Percentiles rank a stretch among this genome's conserved stretches.
phyloP scores from a whole-genome alignment of 2,888 invertebrate species.

The Gymnosoma rotundatum region DNA sequence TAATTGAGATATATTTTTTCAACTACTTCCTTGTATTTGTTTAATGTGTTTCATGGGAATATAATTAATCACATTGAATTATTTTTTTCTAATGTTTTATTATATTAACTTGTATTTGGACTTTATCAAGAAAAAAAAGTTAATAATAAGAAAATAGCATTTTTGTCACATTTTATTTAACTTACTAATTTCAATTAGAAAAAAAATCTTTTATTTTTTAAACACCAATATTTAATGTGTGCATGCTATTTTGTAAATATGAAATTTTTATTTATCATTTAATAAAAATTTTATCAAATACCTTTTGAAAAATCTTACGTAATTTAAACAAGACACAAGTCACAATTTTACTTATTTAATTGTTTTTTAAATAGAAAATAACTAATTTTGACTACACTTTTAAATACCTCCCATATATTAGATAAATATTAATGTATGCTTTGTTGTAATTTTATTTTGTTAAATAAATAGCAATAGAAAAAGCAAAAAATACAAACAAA shows the following conservation, averaged over 20 bases:
- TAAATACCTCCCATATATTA: too few relatives aligned
- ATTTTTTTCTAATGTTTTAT: too few relatives aligned
- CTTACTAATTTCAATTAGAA: too few relatives aligned
- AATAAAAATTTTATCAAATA: constrained; percentile 36
- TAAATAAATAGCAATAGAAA: constrained; percentile 16
- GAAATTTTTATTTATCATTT: constrained; percentile 48
- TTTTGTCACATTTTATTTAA: too few relatives aligned
- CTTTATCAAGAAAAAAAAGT: too few relatives aligned
- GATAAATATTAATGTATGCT: too few relatives aligned
- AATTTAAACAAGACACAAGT: neutral
- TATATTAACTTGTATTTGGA: too few relatives aligned
- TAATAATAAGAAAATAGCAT: too few relatives aligned
- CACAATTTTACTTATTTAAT: constrained; percentile 44
- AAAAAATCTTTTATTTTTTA: neutral
- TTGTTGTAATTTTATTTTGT: constrained; percentile 21
- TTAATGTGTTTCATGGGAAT: constrained; percentile 3
- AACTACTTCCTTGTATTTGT: constrained; percentile 59
- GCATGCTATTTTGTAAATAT: constrained; percentile 29
- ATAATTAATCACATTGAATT: neutral
- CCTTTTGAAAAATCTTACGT: constrained; percentile 15
- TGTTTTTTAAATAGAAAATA: neutral
- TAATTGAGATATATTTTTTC: constrained; percentile 59
- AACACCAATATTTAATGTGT: too few relatives aligned
- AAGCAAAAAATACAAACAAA: constrained; percentile 11
- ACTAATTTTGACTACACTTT: too few relatives aligned